Evolutionary conservation across 2,113 vertebrate species (phyloP).

Genomic region (Todiramphus chloris): DNA sequence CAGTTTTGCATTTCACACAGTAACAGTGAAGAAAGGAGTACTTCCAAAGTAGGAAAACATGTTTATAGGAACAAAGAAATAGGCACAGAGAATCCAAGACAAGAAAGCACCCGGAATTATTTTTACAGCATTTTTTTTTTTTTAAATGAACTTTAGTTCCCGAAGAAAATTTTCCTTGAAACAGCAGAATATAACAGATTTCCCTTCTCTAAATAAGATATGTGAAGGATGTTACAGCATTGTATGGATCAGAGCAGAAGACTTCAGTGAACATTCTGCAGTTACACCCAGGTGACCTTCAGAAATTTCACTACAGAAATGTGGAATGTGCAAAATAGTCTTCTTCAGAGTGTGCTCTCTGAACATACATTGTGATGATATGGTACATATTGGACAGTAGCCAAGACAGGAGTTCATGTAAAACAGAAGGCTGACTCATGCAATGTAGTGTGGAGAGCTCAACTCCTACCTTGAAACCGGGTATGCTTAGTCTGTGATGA

Average conservation of each 20-base stretch:
- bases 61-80: not conserved
- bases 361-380: not conserved
- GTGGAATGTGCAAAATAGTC: not conserved
- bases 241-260: not conserved
- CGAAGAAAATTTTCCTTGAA: not conserved
- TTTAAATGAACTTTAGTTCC: not conserved
- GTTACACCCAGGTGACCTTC: not conserved
- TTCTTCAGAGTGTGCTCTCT: not conserved
- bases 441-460: not conserved
- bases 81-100: not conserved
- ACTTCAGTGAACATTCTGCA: not conserved
- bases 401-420: not conserved
- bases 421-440: not conserved
- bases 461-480: not conserved
- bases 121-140: not conserved
- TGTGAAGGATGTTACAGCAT: not conserved
- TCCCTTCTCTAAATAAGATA: not conserved
- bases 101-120: not conserved
- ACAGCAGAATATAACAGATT: not conserved
- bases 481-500: not conserved
- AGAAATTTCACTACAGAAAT: not conserved
- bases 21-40: not conserved
- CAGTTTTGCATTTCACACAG: not conserved
- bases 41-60: not conserved
- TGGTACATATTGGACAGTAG: not conserved